A percentile compares a stretch with the other conserved stretches of the same genome.
Evolutionary conservation across 2,888 invertebrate species (phyloP).

Genomic region (Hypolimnas misippus): DNA sequence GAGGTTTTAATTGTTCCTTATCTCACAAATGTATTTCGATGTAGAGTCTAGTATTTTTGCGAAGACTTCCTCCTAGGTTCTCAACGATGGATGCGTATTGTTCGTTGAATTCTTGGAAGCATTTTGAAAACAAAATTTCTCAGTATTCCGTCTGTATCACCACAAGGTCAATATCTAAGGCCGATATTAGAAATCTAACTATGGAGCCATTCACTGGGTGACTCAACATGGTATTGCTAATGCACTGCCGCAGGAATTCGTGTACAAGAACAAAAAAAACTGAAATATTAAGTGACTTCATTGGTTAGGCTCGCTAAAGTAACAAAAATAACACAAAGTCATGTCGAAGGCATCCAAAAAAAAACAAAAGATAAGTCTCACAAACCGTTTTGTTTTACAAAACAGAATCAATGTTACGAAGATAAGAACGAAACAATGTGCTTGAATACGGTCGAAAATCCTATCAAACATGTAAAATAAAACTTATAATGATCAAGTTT

Average conservation of each 20-base stretch:
- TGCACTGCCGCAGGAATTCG: slow-evolving; percentile 27
- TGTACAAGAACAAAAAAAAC: slow-evolving; percentile 26
- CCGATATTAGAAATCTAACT: slow-evolving; percentile 47
- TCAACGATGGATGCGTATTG: slow-evolving; percentile 15
- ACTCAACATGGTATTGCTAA: slow-evolving; percentile 41
- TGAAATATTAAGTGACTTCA: slow-evolving; percentile 31
- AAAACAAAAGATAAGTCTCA: slow-evolving; percentile 33
- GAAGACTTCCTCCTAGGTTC: slow-evolving; percentile 13
- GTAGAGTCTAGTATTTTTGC: background rate
- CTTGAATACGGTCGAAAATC: slow-evolving; percentile 2
- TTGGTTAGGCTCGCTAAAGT: slow-evolving; percentile 29
- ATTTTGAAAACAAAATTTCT: slow-evolving; percentile 42
- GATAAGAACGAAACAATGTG: slow-evolving; percentile 17
- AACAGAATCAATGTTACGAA: slow-evolving; percentile 21
- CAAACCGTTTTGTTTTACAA: slow-evolving; percentile 20
- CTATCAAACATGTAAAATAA: background rate
- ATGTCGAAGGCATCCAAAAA: slow-evolving; percentile 32
- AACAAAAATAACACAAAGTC: slow-evolving; percentile 38
- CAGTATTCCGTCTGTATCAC: slow-evolving; percentile 37
- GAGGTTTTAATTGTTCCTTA: too few relatives aligned
- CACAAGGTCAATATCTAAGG: slow-evolving; percentile 44
- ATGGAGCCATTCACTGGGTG: slow-evolving; percentile 47
- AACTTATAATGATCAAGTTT: slow-evolving; percentile 39
- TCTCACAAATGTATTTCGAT: too few relatives aligned
- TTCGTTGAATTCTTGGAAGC: slow-evolving; percentile 33